Evolutionary conservation across 2,797 vertebrate genomes (phyloP), one percentile per base, ranked within the genome.

Genomic region (Agapornis canus): DNA sequence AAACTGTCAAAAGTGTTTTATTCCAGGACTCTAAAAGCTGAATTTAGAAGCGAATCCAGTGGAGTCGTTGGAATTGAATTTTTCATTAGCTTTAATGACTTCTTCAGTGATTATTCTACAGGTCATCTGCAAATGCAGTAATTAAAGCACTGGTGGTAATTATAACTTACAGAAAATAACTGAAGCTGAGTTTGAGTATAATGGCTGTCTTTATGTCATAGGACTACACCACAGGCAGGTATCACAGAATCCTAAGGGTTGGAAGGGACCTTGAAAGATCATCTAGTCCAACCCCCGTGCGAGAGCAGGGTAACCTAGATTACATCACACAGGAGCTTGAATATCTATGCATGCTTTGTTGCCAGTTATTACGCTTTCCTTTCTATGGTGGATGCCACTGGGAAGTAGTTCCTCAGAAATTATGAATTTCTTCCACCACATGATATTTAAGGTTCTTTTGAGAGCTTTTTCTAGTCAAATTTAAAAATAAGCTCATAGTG

Each of bases 1-100:
- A 92, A 86, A 90, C 85, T 90, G 94, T 95, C 90, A 48, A 71
- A 75, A 82, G 70, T 76, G 72, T 94, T 95, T 94, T 94, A 81
- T 92, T 94, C 52, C 54, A 72, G 83, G 57, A 32, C 42, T 86
- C 61, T 91, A 81, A 88, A 90, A 94, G 72, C 85, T 76, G 85
- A 68, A 81, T 75, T 75, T 88, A 72, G 61, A 91, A 94, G 65
- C 69, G 61, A 72, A 18, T 35, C 54, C 72, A 76, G 59, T 84
- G 59, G 79, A 86, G 70, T 76, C 47, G 59, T 52, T 91, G 63
- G 22, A 88, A 94, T n/a, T 75, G 56, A 93, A 82, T 91, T 92
- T 96, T 92, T 90, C 82, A 90, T 91, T 86, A 92, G 70, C 31
- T 79, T 76, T 84, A 91, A 90, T 95, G 86, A 76, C 73, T 93